phyloP scores from a whole-genome alignment of 2,113 vertebrate species.

The Galemys pyrenaicus region DNA sequence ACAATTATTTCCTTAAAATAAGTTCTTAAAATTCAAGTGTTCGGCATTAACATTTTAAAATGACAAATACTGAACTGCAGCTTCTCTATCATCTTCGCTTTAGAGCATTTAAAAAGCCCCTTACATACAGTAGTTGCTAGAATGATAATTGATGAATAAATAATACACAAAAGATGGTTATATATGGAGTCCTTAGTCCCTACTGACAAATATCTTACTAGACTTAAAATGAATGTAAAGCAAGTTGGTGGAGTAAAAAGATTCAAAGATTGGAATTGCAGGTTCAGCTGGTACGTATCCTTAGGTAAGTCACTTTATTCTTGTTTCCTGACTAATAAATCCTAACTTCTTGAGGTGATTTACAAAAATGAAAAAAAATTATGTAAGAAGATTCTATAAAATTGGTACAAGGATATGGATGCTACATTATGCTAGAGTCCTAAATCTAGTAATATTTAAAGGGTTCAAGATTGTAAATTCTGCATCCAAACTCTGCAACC shows the following conservation, averaged over 20 bases:
- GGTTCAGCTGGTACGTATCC: neutral
- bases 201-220: neutral
- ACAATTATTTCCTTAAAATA: constrained; percentile 31
- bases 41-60: neutral
- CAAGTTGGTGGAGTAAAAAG: neutral
- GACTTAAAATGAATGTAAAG: neutral
- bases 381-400: neutral
- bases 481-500: neutral
- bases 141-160: neutral
- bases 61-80: neutral
- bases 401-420: neutral
- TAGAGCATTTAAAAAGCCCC: neutral
- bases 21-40: neutral
- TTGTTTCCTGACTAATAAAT: neutral
- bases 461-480: neutral
- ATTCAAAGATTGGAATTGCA: neutral
- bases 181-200: neutral
- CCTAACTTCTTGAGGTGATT: neutral
- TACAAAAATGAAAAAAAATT: neutral
- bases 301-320: neutral
- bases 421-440: neutral
- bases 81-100: neutral
- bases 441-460: constrained; percentile 38
- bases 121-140: neutral
- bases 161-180: neutral